phyloP scores from a whole-genome alignment of 2,113 vertebrate genomes.

The Neogobius melanostomus region DNA sequence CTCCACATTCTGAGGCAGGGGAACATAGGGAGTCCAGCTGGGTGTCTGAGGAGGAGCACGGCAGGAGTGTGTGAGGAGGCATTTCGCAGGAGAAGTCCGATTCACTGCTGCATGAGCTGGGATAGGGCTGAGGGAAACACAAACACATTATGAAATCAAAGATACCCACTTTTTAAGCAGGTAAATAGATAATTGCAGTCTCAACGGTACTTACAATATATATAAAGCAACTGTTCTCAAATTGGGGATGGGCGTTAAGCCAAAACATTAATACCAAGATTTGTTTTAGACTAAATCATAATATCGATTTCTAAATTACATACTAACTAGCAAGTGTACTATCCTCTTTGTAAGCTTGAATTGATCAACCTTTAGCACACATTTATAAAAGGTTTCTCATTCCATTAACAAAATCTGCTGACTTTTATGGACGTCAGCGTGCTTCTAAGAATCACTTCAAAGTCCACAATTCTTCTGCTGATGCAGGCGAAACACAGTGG shows the following conservation, averaged over 20 bases:
- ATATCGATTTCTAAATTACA: too few species aligned
- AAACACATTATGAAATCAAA: background rate
- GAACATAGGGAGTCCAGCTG: slow-evolving; percentile 34
- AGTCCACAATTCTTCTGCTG: background rate
- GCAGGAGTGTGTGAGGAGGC: slow-evolving; percentile 41
- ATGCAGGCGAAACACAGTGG: background rate
- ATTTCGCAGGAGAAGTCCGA: slow-evolving; percentile 64
- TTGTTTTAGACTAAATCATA: background rate
- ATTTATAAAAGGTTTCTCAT: background rate
- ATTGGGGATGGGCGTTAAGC: too few species aligned
- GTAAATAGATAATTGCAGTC: too few species aligned
- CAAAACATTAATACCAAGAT: too few species aligned
- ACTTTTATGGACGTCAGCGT: background rate
- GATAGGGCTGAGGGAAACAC: slow-evolving; percentile 47
- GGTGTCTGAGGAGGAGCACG: slow-evolving; percentile 32
- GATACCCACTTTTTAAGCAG: background rate
- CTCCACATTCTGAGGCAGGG: background rate
- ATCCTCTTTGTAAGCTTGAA: background rate
- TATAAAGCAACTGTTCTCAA: too few species aligned
- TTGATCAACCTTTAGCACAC: background rate
- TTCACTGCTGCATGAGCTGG: slow-evolving; percentile 72
- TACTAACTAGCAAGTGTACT: background rate
- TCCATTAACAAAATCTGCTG: background rate
- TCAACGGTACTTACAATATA: too few species aligned
- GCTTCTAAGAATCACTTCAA: background rate